These are phyloP conservation scores for Conops quadrifasciatus DNA, from an alignment of 2,888 invertebrate species.

Conservation along the genomic window DNA sequence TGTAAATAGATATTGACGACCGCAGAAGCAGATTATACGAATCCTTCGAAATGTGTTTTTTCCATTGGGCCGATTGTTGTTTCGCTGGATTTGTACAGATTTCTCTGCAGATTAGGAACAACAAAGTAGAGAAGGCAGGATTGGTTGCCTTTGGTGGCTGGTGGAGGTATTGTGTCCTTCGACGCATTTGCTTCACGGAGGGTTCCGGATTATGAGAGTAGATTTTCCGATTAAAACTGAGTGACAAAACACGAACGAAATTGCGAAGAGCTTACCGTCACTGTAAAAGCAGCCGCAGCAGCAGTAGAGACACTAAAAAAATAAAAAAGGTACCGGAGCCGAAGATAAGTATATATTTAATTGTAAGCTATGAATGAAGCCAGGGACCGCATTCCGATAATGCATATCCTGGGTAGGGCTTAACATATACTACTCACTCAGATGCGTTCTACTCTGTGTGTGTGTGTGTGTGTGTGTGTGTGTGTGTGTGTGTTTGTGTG, in stretches of 20 bases:
- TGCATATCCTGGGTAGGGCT: background rate
- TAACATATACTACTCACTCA: background rate
- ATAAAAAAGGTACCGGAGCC: background rate
- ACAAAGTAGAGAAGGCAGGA: background rate
- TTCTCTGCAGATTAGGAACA: slow-evolving; percentile 51
- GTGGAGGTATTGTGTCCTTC: slow-evolving; percentile 17
- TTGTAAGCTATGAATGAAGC: background rate
- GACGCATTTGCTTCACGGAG: slow-evolving; percentile 33
- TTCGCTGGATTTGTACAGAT: slow-evolving; percentile 52
- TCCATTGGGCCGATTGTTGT: slow-evolving; percentile 46
- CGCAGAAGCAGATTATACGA: background rate
- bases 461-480: background rate
- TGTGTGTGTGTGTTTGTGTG: background rate
- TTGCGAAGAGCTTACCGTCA: background rate
- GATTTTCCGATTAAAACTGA: slow-evolving; percentile 41
- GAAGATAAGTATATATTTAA: background rate
- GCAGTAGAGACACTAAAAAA: background rate
- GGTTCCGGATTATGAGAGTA: slow-evolving; percentile 36
- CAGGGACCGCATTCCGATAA: background rate
- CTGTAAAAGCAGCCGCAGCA: background rate
- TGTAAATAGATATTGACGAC: slow-evolving; percentile 36
- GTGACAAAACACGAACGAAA: slow-evolving; percentile 7
- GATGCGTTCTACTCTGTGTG: background rate
- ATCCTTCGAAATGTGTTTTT: slow-evolving; percentile 39
- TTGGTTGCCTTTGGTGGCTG: slow-evolving; percentile 7